A percentile compares a stretch with the other conserved stretches of the same genome.
These are phyloP conservation scores for Papilio xuthus DNA, from an alignment of 1,140 invertebrate species.

Conservation along the genomic window DNA sequence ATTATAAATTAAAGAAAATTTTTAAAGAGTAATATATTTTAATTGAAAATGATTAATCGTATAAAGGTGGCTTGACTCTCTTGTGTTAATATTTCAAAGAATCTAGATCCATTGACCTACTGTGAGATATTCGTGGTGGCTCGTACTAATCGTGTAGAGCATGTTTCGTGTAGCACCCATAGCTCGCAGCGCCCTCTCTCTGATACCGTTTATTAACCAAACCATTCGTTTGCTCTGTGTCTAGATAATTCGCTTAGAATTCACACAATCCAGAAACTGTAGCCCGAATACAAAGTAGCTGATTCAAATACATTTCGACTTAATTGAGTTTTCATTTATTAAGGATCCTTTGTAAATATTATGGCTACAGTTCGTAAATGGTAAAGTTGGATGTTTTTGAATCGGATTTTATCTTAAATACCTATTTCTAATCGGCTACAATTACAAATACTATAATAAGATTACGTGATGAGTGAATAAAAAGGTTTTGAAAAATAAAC, in stretches of 20 bases:
- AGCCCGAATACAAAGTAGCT: slow-evolving; percentile 11
- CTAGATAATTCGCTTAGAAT: slow-evolving; percentile 3
- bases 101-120: not conserved
- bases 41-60: too few relatives aligned
- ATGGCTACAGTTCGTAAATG: not conserved
- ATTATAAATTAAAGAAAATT: too few relatives aligned
- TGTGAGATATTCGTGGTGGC: not conserved
- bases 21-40: too few relatives aligned
- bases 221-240: not conserved
- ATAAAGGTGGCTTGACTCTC: not conserved
- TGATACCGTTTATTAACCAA: not conserved
- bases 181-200: not conserved
- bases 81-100: not conserved
- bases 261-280: not conserved
- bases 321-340: slow-evolving; percentile 8
- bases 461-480: not conserved
- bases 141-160: not conserved
- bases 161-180: not conserved
- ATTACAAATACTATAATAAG: not conserved
- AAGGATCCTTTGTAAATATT: not conserved
- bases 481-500: not conserved
- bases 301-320: not conserved
- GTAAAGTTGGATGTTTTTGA: not conserved
- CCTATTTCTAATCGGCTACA: not conserved
- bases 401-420: not conserved